Base-by-base conservation (phyloP, 2,797 vertebrate genomes). In the Takifugu rubripes region DNA sequence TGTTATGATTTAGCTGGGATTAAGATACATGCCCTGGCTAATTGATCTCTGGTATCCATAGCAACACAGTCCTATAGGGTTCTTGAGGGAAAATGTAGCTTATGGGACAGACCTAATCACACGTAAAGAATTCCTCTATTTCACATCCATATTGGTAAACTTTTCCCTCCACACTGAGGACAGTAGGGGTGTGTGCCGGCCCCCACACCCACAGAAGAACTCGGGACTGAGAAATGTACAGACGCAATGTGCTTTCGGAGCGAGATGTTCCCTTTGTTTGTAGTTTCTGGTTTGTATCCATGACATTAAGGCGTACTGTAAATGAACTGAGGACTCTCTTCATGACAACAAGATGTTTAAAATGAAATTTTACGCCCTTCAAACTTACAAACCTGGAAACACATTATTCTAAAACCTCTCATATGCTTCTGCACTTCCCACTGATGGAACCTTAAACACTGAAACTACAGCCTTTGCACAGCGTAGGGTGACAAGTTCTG, bases 41-140 rank as follows among this genome's bases (percentile, higher is more conserved):
- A 83, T 73, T 93, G 85, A 93, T 91, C 90, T 31, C 49, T 53
- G 81, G 90, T 93, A 92, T 90, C 91, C 86, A 71, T 90, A 82
- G 91, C 84, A 93, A 94, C 91, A 56, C 45, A 77, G 73, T 89
- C 82, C 79, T 84, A 82, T 81, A 81, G 81, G 83, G 88, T 85
- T 27, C 17, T n/a, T 26, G 53, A 25, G 53, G 55, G 36, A 59
- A 21, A 44, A 56, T 36, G 25, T 11, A 40, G 52, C 50, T 66
- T 17, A 43, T 45, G 31, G 16, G 12, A 52, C 46, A 52, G 36
- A 49, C 48, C 14, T 25, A 48, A 42, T 59, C 42, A 36, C 27
- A 16, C 6, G 6, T 24, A 26, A 46, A 55, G 33, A 33, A 40
- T 40, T 40, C 10, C 36, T 40, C 10, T 40, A 40, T 40, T 40